These are phyloP conservation scores for Agrotis segetum DNA, from an alignment of 2,888 invertebrate genomes.

Conservation along the genomic window DNA sequence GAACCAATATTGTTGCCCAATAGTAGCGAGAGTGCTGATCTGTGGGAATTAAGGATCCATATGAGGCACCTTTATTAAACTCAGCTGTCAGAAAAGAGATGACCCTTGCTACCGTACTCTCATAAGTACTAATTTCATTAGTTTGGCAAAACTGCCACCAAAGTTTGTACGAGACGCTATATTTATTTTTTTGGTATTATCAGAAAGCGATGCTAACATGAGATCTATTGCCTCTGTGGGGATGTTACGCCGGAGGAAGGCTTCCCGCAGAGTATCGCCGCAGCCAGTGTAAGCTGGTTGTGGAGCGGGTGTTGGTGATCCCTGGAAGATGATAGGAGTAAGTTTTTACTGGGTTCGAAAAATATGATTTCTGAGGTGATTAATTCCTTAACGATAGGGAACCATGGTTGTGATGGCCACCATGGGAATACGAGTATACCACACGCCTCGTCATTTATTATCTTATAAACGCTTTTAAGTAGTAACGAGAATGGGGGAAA, in stretches of 20 bases:
- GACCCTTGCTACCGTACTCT: background rate
- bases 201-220: slow-evolving; percentile 5
- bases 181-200: slow-evolving; percentile 9
- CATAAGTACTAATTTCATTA: background rate
- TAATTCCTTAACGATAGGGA: background rate
- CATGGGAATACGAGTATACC: slow-evolving; percentile 10
- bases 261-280: slow-evolving; percentile 4
- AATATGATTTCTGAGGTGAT: slow-evolving; percentile 1
- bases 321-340: background rate
- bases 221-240: background rate
- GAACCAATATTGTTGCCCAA: slow-evolving; percentile 11
- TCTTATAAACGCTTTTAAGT: background rate
- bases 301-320: background rate
- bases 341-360: background rate
- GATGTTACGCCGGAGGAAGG: slow-evolving; percentile 10
- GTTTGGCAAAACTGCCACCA: slow-evolving; percentile 1
- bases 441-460: slow-evolving; percentile 5
- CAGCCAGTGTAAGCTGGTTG: slow-evolving; percentile 2
- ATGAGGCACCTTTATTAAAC: slow-evolving; percentile 6
- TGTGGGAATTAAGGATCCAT: background rate
- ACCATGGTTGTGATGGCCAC: background rate
- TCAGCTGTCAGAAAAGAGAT: background rate
- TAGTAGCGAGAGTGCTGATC: slow-evolving; percentile 6
- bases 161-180: slow-evolving; percentile 6
- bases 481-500: slow-evolving; percentile 8